These are phyloP conservation scores for Ianthella basta DNA, from an alignment of 37 sponge, comb jelly and placozoan species.

Conservation along the genomic window DNA sequence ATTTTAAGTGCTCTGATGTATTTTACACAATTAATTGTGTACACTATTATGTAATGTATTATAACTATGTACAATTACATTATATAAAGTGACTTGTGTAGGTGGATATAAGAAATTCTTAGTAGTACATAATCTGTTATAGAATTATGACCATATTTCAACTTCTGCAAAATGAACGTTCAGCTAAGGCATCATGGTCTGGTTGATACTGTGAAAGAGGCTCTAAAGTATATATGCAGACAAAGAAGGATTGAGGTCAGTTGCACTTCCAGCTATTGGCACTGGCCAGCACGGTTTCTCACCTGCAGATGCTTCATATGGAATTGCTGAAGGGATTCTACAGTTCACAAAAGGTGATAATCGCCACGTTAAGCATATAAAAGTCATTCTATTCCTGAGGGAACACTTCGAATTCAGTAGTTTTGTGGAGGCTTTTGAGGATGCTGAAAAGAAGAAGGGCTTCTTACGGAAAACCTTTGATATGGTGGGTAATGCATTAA, in stretches of 20 bases:
- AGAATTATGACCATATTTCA: too few species aligned
- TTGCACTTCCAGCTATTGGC: conserved; percentile 38
- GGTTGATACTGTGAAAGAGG: background rate
- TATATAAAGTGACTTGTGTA: too few species aligned
- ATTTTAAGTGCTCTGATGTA: too few species aligned
- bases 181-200: too few species aligned
- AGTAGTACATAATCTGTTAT: too few species aligned
- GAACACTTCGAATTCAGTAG: background rate
- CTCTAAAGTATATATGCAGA: conserved; percentile 21
- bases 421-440: background rate
- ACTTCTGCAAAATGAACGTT: too few species aligned
- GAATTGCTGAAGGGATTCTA: background rate
- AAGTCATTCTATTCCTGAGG: conserved; percentile 1
- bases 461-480: background rate
- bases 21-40: too few species aligned
- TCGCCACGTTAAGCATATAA: background rate
- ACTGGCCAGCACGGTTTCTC: conserved; percentile 1
- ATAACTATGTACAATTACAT: too few species aligned
- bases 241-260: background rate
- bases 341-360: background rate
- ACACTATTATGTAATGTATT: too few species aligned
- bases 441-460: background rate
- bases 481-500: too few species aligned
- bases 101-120: too few species aligned
- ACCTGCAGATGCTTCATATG: background rate